A percentile compares a stretch with the other conserved stretches of the same genome.
Conservation (phyloP, 2,888 invertebrate species). For the Nyleta sp. region DNA sequence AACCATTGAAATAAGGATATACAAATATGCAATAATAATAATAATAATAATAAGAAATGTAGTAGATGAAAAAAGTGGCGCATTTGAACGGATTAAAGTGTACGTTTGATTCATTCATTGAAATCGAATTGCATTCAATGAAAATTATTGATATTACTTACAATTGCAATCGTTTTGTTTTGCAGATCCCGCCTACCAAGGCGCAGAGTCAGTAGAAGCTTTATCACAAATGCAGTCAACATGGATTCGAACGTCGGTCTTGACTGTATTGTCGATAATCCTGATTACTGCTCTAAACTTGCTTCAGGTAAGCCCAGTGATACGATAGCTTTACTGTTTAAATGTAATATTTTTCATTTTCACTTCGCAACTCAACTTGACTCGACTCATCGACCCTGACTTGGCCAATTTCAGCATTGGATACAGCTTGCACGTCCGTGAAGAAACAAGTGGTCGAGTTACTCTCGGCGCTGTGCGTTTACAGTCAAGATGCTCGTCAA, state of each 20-base stretch:
- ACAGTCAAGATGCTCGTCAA: constrained; percentile 94
- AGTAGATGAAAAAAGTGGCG: too few relatives aligned
- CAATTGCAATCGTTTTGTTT: constrained; percentile 3
- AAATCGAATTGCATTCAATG: too few relatives aligned
- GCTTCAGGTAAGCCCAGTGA: constrained; percentile 86
- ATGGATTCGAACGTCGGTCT: constrained; percentile 97
- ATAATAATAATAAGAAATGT: too few relatives aligned
- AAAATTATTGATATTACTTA: too few relatives aligned
- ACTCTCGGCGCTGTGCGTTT: constrained; percentile 96
- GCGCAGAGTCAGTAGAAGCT: constrained; percentile 64
- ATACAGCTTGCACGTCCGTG: constrained; percentile 94
- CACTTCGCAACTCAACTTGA: constrained; percentile 45
- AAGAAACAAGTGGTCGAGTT: constrained; percentile 99
- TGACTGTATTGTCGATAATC: constrained; percentile 97
- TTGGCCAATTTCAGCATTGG: constrained; percentile 89
- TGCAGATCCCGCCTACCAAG: constrained; percentile 52
- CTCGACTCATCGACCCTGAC: constrained; percentile 64
- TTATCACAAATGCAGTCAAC: constrained; percentile 79
- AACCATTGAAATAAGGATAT: too few relatives aligned
- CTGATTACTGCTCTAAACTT: constrained; percentile 95
- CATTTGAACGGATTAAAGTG: too few relatives aligned
- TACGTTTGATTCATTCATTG: too few relatives aligned
- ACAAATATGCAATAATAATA: too few relatives aligned
- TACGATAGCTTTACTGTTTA: neutral
- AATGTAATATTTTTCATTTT: constrained; percentile 52